These are phyloP conservation scores for Archivesica marissinica DNA, from an alignment of 1,140 invertebrate species.

Conservation along the genomic window DNA sequence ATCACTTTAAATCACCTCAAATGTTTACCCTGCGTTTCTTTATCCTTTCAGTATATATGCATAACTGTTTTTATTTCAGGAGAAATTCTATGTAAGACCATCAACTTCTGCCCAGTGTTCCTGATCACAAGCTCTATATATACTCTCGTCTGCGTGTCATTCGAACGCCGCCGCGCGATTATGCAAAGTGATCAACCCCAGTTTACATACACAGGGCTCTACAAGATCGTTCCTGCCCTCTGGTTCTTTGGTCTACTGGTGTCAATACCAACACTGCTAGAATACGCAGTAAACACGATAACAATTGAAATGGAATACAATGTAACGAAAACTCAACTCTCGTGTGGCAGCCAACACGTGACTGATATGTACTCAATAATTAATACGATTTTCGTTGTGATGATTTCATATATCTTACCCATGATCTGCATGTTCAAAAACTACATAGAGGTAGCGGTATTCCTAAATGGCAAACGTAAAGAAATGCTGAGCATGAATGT, in stretches of 20 bases:
- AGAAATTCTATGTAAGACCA: constrained; percentile 67
- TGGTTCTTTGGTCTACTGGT: constrained; percentile 64
- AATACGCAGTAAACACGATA: constrained; percentile 53
- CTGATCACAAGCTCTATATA: constrained; percentile 72
- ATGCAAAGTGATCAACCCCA: constrained; percentile 33
- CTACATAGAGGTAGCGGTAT: constrained; percentile 61
- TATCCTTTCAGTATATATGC: too few species aligned
- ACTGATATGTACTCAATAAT: constrained; percentile 32
- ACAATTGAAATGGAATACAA: neutral
- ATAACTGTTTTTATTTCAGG: constrained; percentile 65
- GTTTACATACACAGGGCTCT: constrained; percentile 4
- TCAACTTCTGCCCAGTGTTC: constrained; percentile 68
- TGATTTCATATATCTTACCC: constrained; percentile 67
- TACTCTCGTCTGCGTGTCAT: constrained; percentile 71
- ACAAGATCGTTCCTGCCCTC: constrained; percentile 47
- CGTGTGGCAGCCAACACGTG: constrained; percentile 56
- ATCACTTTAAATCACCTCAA: too few species aligned
- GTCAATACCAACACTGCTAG: constrained; percentile 64
- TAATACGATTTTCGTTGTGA: constrained; percentile 58
- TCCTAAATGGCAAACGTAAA: constrained; percentile 55
- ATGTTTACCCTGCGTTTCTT: too few species aligned
- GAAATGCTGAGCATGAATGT: neutral
- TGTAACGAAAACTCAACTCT: neutral
- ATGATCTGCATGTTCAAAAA: constrained; percentile 60
- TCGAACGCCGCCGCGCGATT: constrained; percentile 68